Evolutionary conservation across 2,888 invertebrate genomes (phyloP), one percentile per base, ranked within the genome.

Genomic region (Andricus quercusramuli): DNA sequence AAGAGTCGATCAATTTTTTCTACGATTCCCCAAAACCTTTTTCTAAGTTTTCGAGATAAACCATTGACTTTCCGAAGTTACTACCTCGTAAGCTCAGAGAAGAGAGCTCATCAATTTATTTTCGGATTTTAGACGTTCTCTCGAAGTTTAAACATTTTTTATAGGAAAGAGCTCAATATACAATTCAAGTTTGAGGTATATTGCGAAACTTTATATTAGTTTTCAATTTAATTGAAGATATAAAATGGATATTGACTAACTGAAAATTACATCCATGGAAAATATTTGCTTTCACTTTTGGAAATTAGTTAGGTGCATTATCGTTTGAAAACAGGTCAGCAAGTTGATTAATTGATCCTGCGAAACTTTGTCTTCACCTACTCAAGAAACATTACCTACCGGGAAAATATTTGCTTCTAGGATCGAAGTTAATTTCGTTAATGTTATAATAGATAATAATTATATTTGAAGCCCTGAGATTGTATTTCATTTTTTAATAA

Each of bases 1-100:
- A 64, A 64, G 17, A 64, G 25, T 64, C 64, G 29, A 64, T 64
- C 64, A 25, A 64, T 64, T 64, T 64, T 64, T 64, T 64, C 64
- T 15, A 29, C 64, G 29, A 25, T 29, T 64, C 64, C 17, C 15
- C 29, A 64, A 25, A 29, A 29, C 64, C 22, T 64, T 64, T 29
- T 64, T 17, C 64, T 29, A 29, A 29, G 29, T 29, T 29, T 29
- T 29, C 8, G 25, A 17, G 5, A 64, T 64, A 29, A 29, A 2
- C 64, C 29, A 64, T 29, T 25, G 64, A 25, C 29, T 64, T 29
- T 29, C 29, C 29, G 29, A 29, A 25, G 25, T 25, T 64, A 29
- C 15, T 29, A 13, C 6, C 22, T 25, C 64, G 64, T 59, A 9
- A 3, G 22, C 59, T 9, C 59, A 6, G 8, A 5, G 17, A 29